Conservation (phyloP, 2,113 vertebrate species). For the Leptodactylus fuscus region DNA sequence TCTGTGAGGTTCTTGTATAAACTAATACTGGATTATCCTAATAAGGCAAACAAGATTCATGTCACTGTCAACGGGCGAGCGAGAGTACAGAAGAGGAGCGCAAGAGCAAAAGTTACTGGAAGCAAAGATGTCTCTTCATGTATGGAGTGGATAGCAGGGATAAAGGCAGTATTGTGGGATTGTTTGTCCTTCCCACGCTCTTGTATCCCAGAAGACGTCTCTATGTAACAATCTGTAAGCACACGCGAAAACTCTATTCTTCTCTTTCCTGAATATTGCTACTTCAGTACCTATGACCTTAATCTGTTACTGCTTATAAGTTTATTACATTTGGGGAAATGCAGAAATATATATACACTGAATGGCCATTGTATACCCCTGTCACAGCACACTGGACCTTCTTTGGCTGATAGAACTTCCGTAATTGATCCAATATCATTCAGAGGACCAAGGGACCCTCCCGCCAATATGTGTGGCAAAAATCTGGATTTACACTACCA, state of each 20-base stretch:
- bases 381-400: too few species aligned
- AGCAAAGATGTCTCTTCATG: not conserved
- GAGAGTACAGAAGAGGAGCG: not conserved
- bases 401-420: too few species aligned
- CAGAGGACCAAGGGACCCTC: too few species aligned
- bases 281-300: not conserved
- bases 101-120: not conserved
- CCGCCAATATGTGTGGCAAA: too few species aligned
- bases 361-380: too few species aligned
- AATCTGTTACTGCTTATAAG: not conserved
- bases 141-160: conserved; percentile 4
- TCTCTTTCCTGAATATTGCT: too few species aligned
- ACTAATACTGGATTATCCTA: not conserved
- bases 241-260: conserved; percentile 32
- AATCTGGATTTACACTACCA: too few species aligned
- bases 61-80: not conserved
- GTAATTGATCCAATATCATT: too few species aligned
- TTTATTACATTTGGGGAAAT: not conserved
- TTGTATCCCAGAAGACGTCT: conserved; percentile 20
- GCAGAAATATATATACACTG: not conserved
- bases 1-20: not conserved
- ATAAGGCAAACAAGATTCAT: conserved; percentile 6
- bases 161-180: conserved; percentile 43
- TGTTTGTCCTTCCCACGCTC: conserved; percentile 48
- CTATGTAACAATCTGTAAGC: conserved; percentile 29